Evolutionary conservation across 2,888 invertebrate species (phyloP).

Genomic region (Diplazon laetatorius): DNA sequence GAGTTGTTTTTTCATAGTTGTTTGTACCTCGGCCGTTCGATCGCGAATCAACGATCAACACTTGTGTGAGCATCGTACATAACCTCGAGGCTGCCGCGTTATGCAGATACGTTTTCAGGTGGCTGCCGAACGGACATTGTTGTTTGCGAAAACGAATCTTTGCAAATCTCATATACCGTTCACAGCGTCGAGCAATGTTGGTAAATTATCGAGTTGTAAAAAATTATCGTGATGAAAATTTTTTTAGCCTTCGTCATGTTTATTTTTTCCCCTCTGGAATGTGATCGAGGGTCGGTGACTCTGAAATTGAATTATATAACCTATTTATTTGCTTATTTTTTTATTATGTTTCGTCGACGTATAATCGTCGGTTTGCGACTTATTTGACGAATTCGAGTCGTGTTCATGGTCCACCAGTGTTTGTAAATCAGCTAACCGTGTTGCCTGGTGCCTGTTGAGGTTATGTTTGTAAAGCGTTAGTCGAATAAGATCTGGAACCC

Average conservation of each 20-base stretch:
- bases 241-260: background rate
- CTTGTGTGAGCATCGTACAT: background rate
- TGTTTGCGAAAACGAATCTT: no score
- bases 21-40: background rate
- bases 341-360: no score
- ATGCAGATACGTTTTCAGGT: background rate
- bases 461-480: background rate
- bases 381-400: background rate
- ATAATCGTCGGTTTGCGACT: background rate
- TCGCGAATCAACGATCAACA: background rate
- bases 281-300: background rate
- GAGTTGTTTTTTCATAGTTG: slow-evolving; percentile 6
- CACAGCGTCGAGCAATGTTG: no score
- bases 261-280: no score
- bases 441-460: background rate
- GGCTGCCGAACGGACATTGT: background rate
- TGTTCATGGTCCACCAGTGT: background rate
- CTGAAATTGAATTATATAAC: slow-evolving; percentile 15
- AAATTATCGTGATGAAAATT: background rate
- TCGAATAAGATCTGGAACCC: background rate
- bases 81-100: background rate
- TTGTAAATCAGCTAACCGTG: background rate
- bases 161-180: no score
- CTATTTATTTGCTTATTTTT: slow-evolving; percentile 18
- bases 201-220: background rate